Evolutionary conservation across 2,797 vertebrate species (phyloP).

Genomic region (Apogon hyalosoma): DNA sequence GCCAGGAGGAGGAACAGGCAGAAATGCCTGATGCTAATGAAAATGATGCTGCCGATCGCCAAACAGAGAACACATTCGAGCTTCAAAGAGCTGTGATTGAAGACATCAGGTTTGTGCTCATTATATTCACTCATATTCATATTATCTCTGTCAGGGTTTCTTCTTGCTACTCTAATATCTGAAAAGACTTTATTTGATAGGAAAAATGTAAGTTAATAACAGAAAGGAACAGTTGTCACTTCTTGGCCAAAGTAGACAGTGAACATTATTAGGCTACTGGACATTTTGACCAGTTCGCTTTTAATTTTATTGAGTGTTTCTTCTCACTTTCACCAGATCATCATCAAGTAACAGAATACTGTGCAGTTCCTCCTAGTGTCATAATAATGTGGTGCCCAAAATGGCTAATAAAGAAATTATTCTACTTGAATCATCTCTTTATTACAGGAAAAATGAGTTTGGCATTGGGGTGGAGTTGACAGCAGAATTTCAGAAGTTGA

Average conservation of each 20-base stretch:
- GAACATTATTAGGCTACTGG: too few species aligned
- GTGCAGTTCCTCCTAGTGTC: not conserved
- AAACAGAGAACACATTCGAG: conserved; percentile 34
- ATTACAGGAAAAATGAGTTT: conserved; percentile 83
- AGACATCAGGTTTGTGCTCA: conserved; percentile 81
- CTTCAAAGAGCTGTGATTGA: conserved; percentile 75
- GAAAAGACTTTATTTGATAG: too few species aligned
- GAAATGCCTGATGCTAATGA: conserved; percentile 43
- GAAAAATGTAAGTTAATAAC: too few species aligned
- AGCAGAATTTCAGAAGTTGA: conserved; percentile 79
- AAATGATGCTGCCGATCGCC: conserved; percentile 9
- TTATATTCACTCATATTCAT: not conserved
- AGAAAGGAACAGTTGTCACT: too few species aligned
- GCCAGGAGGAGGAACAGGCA: conserved; percentile 38
- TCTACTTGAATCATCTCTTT: not conserved
- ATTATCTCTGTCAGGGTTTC: too few species aligned
- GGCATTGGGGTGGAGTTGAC: conserved; percentile 85
- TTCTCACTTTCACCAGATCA: too few species aligned
- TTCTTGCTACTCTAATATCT: too few species aligned
- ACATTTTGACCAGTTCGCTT: too few species aligned
- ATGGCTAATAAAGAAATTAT: not conserved
- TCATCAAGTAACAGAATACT: too few species aligned
- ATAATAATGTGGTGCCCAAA: not conserved
- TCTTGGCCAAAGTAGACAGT: too few species aligned
- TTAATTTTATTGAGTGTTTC: too few species aligned